Evolutionary conservation across 2,888 invertebrate species (phyloP), one percentile per base, ranked within the genome.

Genomic region (Stegophylla sp.): DNA sequence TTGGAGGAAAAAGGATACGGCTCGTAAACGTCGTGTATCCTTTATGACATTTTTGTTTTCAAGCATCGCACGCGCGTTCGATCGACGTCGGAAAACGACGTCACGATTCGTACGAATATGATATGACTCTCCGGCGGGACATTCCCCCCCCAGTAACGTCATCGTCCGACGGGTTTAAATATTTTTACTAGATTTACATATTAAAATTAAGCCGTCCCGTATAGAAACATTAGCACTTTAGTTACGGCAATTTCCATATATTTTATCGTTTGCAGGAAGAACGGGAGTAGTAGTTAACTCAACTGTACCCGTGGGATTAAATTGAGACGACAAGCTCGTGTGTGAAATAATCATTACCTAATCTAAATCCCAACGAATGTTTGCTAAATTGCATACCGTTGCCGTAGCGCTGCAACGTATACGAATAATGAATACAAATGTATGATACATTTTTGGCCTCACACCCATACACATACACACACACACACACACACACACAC

Each of bases 301-400:
- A 63, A 75, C 51, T 63, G 63, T 51, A 75, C 74, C 74, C 74
- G 23, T 3, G 74, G 63, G 74, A 64, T 75, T 75, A 75, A 75
- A 75, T 63, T 48, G 63, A 75, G 74, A 75, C 73, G 73, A 73
- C 59, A 61, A 61, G 73, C 74, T 75, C 74, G 74, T 75, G 74
- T 75, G 74, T 75, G 74, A 75, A 75, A 75, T 75, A 75, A 75
- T 75, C 74, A 75, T 75, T 75, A 51, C 51, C 63, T 51, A 51
- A 51, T 64, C 74, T 51, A 41, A 75, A 64, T 64, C 63, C 74
- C 48, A 23, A 75, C 34, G 74, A 75, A 75, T 63, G 63, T 75
- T 75, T 63, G 74, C 15, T 63, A 51, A 75, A 75, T 75, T 51
- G 74, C 74, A 51, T 51, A 63, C 61, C 48, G 28, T 48, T 28